Percentiles rank a stretch among this genome's conserved stretches.
Conservation (phyloP, 1,140 invertebrate species). For the Temnothorax longispinosus region DNA sequence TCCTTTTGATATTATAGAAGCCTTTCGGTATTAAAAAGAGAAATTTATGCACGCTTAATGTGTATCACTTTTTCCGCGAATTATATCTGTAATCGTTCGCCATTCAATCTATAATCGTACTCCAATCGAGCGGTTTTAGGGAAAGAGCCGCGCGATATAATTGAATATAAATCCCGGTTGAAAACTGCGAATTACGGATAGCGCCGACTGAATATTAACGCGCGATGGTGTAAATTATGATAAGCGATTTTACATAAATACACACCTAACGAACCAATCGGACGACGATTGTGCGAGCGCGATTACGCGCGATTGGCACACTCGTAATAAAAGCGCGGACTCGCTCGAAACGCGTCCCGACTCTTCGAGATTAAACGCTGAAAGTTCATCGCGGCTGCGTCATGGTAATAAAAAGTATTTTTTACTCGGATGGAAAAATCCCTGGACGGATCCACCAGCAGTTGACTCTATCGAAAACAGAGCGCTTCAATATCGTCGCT, state of each 20-base stretch:
- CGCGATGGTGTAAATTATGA: slow-evolving; percentile 52
- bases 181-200: slow-evolving; percentile 53
- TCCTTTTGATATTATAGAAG: not conserved
- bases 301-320: slow-evolving; percentile 46
- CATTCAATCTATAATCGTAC: not conserved
- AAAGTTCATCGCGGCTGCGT: slow-evolving; percentile 46
- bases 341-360: not conserved
- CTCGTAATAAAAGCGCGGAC: slow-evolving; percentile 35
- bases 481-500: slow-evolving; percentile 47
- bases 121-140: slow-evolving; percentile 19
- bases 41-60: not conserved
- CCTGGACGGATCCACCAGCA: slow-evolving; percentile 39
- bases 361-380: slow-evolving; percentile 48
- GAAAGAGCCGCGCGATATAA: slow-evolving; percentile 17
- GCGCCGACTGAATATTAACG: slow-evolving; percentile 48
- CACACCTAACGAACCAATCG: slow-evolving; percentile 55
- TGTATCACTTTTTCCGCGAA: not conserved
- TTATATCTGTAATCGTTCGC: slow-evolving; percentile 21
- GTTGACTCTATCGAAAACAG: slow-evolving; percentile 56
- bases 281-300: slow-evolving; percentile 41
- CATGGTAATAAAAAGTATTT: slow-evolving; percentile 58
- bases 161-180: slow-evolving; percentile 40
- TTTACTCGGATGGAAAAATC: slow-evolving; percentile 46
- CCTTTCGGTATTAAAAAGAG: not conserved
- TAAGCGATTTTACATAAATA: slow-evolving; percentile 63